A percentile compares a stretch with the other conserved stretches of the same genome.
These are phyloP conservation scores for Drosophila obscura DNA, from an alignment of 1,140 invertebrate genomes.

Conservation along the genomic window DNA sequence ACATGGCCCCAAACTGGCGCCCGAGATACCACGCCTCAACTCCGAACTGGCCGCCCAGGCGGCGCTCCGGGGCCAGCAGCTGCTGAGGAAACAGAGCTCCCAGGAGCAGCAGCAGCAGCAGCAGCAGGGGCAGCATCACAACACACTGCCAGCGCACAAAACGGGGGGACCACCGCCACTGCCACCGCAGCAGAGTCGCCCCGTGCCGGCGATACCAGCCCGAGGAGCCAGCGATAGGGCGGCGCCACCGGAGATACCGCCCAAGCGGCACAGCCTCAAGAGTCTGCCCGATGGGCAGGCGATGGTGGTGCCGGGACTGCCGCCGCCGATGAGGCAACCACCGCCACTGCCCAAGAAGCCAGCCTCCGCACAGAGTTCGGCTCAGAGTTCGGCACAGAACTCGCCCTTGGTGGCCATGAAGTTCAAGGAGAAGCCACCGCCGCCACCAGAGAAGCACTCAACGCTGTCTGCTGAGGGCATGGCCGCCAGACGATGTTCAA, in stretches of 20 bases:
- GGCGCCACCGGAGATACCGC: slow-evolving; percentile 81
- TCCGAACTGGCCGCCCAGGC: slow-evolving; percentile 81
- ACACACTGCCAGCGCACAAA: slow-evolving; percentile 37
- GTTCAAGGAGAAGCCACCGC: slow-evolving; percentile 76
- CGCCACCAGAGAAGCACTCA: slow-evolving; percentile 71
- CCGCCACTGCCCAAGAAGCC: slow-evolving; percentile 80
- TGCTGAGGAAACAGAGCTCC: slow-evolving; percentile 71
- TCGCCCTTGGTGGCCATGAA: slow-evolving; percentile 70
- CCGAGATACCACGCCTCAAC: slow-evolving; percentile 79
- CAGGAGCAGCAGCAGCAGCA: slow-evolving; percentile 41
- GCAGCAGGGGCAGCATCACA: slow-evolving; percentile 5
- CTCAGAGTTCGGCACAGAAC: slow-evolving; percentile 79
- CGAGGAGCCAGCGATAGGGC: slow-evolving; percentile 69
- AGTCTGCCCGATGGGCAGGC: slow-evolving; percentile 71
- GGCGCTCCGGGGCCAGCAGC: slow-evolving; percentile 74
- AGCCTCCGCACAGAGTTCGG: slow-evolving; percentile 64
- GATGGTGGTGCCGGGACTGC: slow-evolving; percentile 57
- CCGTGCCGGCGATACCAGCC: slow-evolving; percentile 82
- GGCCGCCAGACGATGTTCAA: slow-evolving; percentile 66
- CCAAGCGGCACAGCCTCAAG: slow-evolving; percentile 80
- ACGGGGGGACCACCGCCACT: slow-evolving; percentile 61
- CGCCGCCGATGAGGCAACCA: slow-evolving; percentile 63
- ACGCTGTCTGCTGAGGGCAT: slow-evolving; percentile 66
- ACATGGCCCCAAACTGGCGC: slow-evolving; percentile 65
- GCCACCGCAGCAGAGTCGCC: slow-evolving; percentile 70